phyloP scores from a whole-genome alignment of 2,113 vertebrate genomes.

The Marcusenius ussheri region DNA sequence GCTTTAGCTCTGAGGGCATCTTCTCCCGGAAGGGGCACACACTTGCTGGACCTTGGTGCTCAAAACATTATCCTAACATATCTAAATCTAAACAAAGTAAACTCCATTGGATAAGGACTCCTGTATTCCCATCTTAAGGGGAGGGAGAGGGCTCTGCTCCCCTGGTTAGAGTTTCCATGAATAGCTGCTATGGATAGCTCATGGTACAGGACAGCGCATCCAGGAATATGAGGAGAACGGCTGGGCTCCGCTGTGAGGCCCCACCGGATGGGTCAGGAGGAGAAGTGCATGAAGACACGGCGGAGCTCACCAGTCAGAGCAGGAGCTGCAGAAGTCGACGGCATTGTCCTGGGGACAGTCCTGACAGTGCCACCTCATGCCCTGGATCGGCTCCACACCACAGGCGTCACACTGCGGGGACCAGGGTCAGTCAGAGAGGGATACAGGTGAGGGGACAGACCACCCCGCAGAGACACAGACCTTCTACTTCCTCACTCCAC shows the following conservation, averaged over 20 bases:
- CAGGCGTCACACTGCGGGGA: constrained; percentile 85
- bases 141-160: not conserved
- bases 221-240: not conserved
- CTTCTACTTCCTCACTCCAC: not conserved
- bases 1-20: not conserved
- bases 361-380: constrained; percentile 91
- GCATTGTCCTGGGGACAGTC: constrained; percentile 87
- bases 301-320: constrained; percentile 83
- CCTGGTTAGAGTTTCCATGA: not conserved
- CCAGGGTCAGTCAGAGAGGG: not conserved
- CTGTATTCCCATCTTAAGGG: not conserved
- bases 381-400: constrained; percentile 87
- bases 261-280: not conserved
- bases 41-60: not conserved
- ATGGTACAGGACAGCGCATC: not conserved
- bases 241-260: not conserved
- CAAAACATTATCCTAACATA: not conserved
- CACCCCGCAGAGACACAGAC: not conserved
- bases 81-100: not conserved
- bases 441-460: not conserved
- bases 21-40: not conserved
- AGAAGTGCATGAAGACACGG: not conserved
- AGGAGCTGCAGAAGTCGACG: constrained; percentile 91
- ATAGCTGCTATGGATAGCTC: not conserved
- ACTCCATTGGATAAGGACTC: not conserved